These are phyloP conservation scores for Fregata magnificens DNA, from an alignment of 2,113 vertebrate genomes.

Conservation along the genomic window DNA sequence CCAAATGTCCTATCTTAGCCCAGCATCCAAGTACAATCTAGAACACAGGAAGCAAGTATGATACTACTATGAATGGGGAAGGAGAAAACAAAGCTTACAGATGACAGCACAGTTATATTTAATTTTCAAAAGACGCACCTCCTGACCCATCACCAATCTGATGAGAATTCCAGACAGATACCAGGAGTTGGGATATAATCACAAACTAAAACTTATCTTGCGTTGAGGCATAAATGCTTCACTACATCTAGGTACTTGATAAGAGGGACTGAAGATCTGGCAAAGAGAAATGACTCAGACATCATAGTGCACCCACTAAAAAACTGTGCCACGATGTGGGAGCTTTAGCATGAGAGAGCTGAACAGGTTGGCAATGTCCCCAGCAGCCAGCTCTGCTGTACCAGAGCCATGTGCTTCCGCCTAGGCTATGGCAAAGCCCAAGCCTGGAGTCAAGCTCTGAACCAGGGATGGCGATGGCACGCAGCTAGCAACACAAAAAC, in stretches of 20 bases:
- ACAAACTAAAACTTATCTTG: not conserved
- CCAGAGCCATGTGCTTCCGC: not conserved
- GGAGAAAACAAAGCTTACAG: not conserved
- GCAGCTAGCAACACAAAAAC: not conserved
- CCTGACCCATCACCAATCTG: not conserved
- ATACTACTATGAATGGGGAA: not conserved
- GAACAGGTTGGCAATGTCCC: not conserved
- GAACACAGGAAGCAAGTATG: not conserved
- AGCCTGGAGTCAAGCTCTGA: not conserved
- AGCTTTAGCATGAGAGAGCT: not conserved
- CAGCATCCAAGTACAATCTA: not conserved
- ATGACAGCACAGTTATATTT: not conserved
- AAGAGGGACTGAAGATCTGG: not conserved
- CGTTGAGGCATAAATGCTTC: not conserved
- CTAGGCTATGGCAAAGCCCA: not conserved
- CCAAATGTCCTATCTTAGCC: not conserved
- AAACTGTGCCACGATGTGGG: not conserved
- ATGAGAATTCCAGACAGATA: not conserved
- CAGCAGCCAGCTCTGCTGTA: not conserved
- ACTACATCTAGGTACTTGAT: not conserved
- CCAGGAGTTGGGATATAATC: not conserved
- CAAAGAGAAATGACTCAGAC: not conserved
- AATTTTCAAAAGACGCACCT: accelerated
- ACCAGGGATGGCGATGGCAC: not conserved
- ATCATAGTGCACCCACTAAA: not conserved